phyloP scores from a whole-genome alignment of 2,888 invertebrate genomes.

The Tetramorium bicarinatum region DNA sequence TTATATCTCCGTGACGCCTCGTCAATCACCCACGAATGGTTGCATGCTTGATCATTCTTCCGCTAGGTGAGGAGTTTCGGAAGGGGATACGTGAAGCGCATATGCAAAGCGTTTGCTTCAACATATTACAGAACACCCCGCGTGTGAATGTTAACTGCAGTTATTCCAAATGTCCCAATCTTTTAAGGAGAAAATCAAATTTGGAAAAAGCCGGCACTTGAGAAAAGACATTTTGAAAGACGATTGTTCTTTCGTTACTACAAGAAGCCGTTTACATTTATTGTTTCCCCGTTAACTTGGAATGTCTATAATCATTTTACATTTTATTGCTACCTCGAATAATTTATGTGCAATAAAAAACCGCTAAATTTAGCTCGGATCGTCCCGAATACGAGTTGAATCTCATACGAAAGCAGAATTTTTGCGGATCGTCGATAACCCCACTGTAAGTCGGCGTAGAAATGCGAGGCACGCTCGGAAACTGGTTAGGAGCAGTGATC shows the following conservation, averaged over 20 bases:
- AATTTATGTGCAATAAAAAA: background rate
- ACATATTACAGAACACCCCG: constrained; percentile 1
- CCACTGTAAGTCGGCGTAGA: background rate
- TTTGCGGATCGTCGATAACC: constrained; percentile 18
- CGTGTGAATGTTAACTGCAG: background rate
- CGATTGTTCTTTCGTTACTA: background rate
- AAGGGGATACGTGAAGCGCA: constrained; percentile 19
- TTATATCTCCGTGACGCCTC: constrained; percentile 50
- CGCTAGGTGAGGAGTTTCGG: constrained; percentile 26
- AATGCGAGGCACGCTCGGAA: constrained; percentile 42
- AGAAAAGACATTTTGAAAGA: background rate
- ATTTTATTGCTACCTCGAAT: background rate
- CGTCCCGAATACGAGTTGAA: background rate
- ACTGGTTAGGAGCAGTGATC: constrained; percentile 42
- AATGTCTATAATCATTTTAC: background rate
- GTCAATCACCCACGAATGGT: constrained; percentile 41
- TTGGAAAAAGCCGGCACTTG: background rate
- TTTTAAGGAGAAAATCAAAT: background rate
- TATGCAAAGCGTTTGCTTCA: background rate
- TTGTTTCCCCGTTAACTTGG: background rate
- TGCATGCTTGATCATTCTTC: constrained; percentile 41
- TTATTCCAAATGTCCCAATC: background rate
- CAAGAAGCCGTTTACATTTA: background rate
- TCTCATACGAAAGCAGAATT: background rate
- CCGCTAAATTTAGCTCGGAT: background rate